Conservation (phyloP, 2,888 invertebrate species). For the Ophion costatus region DNA sequence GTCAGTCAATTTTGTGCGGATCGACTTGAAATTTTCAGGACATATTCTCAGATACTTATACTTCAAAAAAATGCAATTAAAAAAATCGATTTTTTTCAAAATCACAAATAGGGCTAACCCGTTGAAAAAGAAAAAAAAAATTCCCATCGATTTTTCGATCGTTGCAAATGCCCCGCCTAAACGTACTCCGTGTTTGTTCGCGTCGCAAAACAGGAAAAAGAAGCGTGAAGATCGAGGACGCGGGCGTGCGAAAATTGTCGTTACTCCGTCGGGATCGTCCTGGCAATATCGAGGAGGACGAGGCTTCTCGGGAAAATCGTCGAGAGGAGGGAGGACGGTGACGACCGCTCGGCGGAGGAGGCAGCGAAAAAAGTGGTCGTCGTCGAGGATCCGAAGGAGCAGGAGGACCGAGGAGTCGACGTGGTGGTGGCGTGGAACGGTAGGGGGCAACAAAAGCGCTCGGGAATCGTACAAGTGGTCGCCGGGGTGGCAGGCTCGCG, state of each 20-base stretch:
- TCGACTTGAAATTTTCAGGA: too few species aligned
- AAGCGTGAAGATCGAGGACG: background rate
- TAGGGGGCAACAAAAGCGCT: conserved; percentile 1
- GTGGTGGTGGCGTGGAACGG: conserved; percentile 24
- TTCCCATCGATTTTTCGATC: too few species aligned
- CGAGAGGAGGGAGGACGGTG: background rate
- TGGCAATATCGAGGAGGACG: background rate
- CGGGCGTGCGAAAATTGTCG: too few species aligned
- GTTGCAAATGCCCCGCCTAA: too few species aligned
- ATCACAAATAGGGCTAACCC: too few species aligned
- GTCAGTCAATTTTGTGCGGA: too few species aligned
- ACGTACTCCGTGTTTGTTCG: too few species aligned
- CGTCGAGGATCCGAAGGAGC: conserved; percentile 69
- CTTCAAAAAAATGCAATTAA: too few species aligned
- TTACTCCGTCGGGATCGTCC: background rate
- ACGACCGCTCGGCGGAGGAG: conserved; percentile 64
- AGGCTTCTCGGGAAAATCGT: background rate
- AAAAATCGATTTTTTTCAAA: too few species aligned
- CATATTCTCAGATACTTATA: too few species aligned
- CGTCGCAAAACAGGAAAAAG: background rate
- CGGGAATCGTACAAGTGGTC: conserved; percentile 45
- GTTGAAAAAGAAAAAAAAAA: too few species aligned
- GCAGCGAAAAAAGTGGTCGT: conserved; percentile 46
- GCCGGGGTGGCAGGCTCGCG: conserved; percentile 68
- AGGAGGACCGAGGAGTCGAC: conserved; percentile 63